A percentile compares a stretch with the other conserved stretches of the same genome.
Conservation (phyloP, 2,113 vertebrate species). For the Centropristis striata region DNA sequence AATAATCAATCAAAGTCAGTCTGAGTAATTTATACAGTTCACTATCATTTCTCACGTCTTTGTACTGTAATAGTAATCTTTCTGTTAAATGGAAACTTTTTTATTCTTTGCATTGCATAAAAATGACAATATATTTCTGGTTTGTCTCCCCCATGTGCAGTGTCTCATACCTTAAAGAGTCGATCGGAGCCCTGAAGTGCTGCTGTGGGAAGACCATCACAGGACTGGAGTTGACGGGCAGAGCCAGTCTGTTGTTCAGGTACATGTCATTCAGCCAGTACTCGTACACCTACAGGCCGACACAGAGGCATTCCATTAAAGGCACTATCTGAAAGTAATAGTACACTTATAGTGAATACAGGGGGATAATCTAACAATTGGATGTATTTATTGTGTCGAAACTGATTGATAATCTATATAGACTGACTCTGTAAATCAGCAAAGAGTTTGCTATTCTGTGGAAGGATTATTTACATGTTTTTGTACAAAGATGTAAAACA, state of each 20-base stretch:
- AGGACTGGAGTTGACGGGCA: constrained; percentile 96
- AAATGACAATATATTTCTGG: not conserved
- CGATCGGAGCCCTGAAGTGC: constrained; percentile 89
- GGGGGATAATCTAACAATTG: not conserved
- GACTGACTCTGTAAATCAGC: not conserved
- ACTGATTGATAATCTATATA: not conserved
- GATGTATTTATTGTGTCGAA: not conserved
- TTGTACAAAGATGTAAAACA: not conserved
- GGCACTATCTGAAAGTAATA: not conserved
- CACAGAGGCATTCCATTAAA: constrained; percentile 7
- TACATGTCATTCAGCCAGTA: constrained; percentile 99
- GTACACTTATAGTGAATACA: not conserved
- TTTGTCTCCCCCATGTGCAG: not conserved
- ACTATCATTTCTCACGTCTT: constrained; percentile 24
- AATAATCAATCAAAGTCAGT: constrained; percentile 26
- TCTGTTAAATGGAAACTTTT: not conserved
- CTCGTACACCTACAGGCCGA: constrained; percentile 87
- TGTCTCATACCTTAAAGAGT: constrained; percentile 90
- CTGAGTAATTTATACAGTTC: constrained; percentile 11
- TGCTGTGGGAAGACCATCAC: constrained; percentile 93
- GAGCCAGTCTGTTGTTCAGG: constrained; percentile 91
- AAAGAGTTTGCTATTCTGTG: too few species aligned
- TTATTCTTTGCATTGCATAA: not conserved
- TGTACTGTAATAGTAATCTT: not conserved
- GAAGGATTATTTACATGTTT: too few species aligned